Evolutionary conservation across 2,113 vertebrate species (phyloP), one percentile per base, ranked within the genome.

Genomic region (Nestor notabilis): DNA sequence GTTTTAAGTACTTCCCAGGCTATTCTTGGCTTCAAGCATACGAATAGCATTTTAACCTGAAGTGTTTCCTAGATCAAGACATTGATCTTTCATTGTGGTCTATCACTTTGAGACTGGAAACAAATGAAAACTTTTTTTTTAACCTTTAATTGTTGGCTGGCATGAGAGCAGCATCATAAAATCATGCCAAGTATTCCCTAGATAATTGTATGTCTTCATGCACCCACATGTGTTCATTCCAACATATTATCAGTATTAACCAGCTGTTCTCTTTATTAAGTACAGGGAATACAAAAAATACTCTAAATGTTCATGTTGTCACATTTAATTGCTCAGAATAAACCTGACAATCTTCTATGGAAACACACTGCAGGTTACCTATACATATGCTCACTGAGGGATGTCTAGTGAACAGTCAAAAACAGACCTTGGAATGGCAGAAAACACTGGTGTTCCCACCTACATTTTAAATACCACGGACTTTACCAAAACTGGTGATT

Each of bases 191-290:
- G 14, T 68, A 20, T 79, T 41, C 83, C 37, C 56, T 41, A 72
- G 72, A 39, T 71, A 87, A 60, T 4, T 71, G 12, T 39, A 61
- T n/a, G 39, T 53, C 58, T 74, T 92, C 78, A 23, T 89, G 50
- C 61, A 87, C 78, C 87, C 69, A 71, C 39, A 39, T 14, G 33
- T 72, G 47, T 64, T 89, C 66, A 60, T 94, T 95, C 84, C 91
- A 53, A 87, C 82, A n/a, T 16, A 91, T 72, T 91, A 89, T 61
- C 66, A 69, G 81, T 68, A 97, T 91, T 96, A 95, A 91, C 56
- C 89, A 96, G 78, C 74, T 96, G 87, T 87, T 94, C 78, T 52
- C 61, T 85, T 85, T 90, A 76, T 56, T 44, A 85, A 89, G 77
- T 69, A 65, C 53, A 85, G 35, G 91, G 78, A 94, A 79, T 83